phyloP scores from a whole-genome alignment of 2,797 vertebrate species.

The Lemur catta region DNA sequence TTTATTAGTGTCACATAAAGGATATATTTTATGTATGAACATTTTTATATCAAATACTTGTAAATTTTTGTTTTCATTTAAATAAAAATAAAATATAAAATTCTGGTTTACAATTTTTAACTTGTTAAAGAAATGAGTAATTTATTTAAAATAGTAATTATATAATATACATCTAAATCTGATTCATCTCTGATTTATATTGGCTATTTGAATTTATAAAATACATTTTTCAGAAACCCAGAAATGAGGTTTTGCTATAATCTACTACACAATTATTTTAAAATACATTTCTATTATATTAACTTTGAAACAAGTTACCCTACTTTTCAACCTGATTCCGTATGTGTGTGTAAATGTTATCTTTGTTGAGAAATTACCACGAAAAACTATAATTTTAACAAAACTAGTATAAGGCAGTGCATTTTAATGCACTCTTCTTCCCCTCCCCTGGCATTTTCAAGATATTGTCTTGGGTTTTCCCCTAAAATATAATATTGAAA shows the following conservation, averaged over 20 bases:
- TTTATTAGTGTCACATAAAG: background rate
- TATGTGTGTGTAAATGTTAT: slow-evolving; percentile 40
- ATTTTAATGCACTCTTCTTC: background rate
- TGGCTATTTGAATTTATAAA: slow-evolving; percentile 44
- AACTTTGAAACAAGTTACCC: slow-evolving; percentile 35
- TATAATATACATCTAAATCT: slow-evolving; percentile 29
- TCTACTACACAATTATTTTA: slow-evolving; percentile 33
- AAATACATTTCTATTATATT: slow-evolving; percentile 19
- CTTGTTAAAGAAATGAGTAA: slow-evolving; percentile 46
- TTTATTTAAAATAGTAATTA: slow-evolving; percentile 32
- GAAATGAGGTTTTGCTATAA: slow-evolving; percentile 41
- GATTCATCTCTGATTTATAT: slow-evolving; percentile 36
- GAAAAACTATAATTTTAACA: slow-evolving; percentile 44
- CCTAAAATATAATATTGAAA: slow-evolving; percentile 52
- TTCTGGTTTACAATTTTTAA: slow-evolving; percentile 38
- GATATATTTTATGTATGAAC: background rate
- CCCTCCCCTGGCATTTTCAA: background rate
- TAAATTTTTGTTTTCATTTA: slow-evolving; percentile 57
- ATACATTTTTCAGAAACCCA: slow-evolving; percentile 24
- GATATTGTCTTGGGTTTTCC: background rate
- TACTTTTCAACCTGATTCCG: slow-evolving; percentile 25
- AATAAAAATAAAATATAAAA: slow-evolving; percentile 48
- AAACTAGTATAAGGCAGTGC: slow-evolving; percentile 25
- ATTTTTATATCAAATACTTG: slow-evolving; percentile 51
- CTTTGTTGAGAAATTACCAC: slow-evolving; percentile 56